These are phyloP conservation scores for Mamestra brassicae DNA, from an alignment of 2,888 invertebrate species.

Conservation along the genomic window DNA sequence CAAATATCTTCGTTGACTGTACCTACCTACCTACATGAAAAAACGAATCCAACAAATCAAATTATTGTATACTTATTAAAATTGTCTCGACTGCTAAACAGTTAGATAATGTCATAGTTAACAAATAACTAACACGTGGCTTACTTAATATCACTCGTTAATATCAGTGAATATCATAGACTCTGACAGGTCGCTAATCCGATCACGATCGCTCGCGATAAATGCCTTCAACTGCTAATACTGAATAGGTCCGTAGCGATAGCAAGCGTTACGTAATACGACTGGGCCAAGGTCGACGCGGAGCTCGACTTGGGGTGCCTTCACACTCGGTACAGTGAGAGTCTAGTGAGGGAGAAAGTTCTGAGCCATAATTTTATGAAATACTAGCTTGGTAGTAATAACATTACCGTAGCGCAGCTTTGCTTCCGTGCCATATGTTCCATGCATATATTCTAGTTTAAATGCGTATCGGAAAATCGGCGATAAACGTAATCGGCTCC, in stretches of 20 bases:
- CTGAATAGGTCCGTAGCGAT: slow-evolving; percentile 26
- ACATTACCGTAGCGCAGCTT: no score
- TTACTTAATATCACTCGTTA: neutral
- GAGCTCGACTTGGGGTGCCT: slow-evolving; percentile 1
- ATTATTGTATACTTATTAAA: no score
- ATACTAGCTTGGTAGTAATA: no score
- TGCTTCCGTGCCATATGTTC: no score
- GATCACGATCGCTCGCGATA: slow-evolving; percentile 6
- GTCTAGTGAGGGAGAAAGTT: slow-evolving; percentile 4
- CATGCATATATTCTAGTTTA: no score
- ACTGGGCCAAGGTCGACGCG: slow-evolving; percentile 32
- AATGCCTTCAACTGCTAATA: slow-evolving; percentile 15
- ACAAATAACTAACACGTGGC: neutral
- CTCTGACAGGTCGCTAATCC: slow-evolving; percentile 26
- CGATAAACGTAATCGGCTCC: no score
- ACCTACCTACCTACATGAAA: no score
- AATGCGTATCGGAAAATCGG: no score
- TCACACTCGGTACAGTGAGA: slow-evolving; percentile 6
- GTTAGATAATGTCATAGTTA: no score
- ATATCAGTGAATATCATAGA: neutral
- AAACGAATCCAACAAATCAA: no score
- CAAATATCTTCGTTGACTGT: no score
- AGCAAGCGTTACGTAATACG: slow-evolving; percentile 35
- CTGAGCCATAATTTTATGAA: neutral
- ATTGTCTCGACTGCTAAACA: no score